phyloP scores from a whole-genome alignment of 2,888 invertebrate species.

The Tortrix viridana region DNA sequence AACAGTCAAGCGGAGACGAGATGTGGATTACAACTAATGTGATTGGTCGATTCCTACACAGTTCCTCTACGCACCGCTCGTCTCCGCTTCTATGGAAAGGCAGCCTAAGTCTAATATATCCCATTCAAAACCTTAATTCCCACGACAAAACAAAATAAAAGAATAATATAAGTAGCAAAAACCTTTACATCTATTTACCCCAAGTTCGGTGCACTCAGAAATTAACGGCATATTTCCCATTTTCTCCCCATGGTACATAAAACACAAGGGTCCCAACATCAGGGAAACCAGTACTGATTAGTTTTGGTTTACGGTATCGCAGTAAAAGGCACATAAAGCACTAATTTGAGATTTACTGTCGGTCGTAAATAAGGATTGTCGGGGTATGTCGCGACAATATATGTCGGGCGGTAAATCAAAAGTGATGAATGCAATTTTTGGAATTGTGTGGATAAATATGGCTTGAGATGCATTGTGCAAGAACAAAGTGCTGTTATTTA shows the following conservation, averaged over 20 bases:
- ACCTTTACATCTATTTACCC: neutral
- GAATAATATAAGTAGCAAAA: neutral
- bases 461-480: neutral
- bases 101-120: too few species aligned
- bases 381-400: conserved; percentile 58
- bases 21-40: too few species aligned
- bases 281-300: conserved; percentile 65
- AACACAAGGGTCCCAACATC: conserved; percentile 48
- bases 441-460: neutral
- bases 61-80: too few species aligned
- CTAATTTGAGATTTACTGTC: conserved; percentile 76
- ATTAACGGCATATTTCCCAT: conserved; percentile 50
- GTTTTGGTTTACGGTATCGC: conserved; percentile 62
- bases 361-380: conserved; percentile 67
- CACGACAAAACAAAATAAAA: neutral
- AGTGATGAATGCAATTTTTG: conserved; percentile 11
- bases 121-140: too few species aligned
- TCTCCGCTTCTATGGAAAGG: too few species aligned
- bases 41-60: too few species aligned
- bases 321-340: conserved; percentile 63
- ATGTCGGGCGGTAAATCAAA: conserved; percentile 21
- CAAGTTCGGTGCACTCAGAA: conserved; percentile 4
- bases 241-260: conserved; percentile 51
- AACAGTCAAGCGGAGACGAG: too few species aligned
- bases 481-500: neutral